phyloP scores from a whole-genome alignment of 2,113 vertebrate species.

The Tyto alba region DNA sequence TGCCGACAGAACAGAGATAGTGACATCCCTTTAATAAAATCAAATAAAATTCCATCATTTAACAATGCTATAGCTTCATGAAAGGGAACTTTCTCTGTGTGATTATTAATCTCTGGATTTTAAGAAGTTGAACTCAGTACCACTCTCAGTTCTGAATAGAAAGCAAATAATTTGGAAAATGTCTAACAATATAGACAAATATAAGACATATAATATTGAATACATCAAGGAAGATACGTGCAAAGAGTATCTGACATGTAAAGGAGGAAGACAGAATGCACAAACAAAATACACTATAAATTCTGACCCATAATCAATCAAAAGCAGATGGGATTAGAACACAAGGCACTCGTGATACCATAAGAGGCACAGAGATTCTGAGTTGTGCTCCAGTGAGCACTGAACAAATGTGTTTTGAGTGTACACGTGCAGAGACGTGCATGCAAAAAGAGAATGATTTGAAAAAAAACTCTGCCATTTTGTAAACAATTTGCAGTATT shows the following conservation, averaged over 20 bases:
- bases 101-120: background rate
- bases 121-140: background rate
- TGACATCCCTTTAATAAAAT: background rate
- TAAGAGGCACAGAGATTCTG: background rate
- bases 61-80: rapidly evolving
- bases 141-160: background rate
- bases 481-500: background rate
- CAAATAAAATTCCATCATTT: background rate
- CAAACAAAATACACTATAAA: background rate
- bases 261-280: background rate
- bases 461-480: background rate
- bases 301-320: background rate
- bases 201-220: background rate
- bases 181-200: background rate
- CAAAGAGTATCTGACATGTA: background rate
- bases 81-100: background rate
- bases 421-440: rapidly evolving
- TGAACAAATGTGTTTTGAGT: background rate
- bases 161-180: background rate
- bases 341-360: background rate
- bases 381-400: background rate
- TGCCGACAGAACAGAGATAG: background rate
- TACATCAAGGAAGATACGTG: background rate
- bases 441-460: background rate
- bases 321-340: background rate